Conservation (phyloP, 2,113 vertebrate genomes). For the Neolamprologus ventralis region DNA sequence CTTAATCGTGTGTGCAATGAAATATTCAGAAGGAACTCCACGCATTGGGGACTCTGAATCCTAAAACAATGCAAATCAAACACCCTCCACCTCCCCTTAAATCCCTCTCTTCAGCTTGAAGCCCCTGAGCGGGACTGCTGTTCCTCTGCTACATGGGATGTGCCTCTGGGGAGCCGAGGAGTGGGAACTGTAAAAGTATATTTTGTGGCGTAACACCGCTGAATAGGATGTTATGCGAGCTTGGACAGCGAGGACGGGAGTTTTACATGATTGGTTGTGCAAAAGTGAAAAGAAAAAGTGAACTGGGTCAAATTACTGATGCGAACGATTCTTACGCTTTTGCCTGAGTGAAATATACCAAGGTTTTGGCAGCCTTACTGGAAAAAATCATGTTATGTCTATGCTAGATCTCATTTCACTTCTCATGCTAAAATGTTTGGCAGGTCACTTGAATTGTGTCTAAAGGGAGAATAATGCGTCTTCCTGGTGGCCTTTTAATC, state of each 20-base stretch:
- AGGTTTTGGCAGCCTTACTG: not conserved
- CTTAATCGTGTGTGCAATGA: slow-evolving; percentile 16
- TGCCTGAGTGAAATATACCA: not conserved
- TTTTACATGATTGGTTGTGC: not conserved
- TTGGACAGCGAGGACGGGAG: not conserved
- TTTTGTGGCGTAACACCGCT: not conserved
- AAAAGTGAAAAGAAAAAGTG: not conserved
- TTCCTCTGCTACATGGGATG: not conserved
- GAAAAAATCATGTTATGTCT: not conserved
- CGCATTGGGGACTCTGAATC: slow-evolving; percentile 5
- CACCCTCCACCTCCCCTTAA: not conserved
- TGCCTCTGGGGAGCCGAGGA: slow-evolving; percentile 10
- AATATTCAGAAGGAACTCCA: slow-evolving; percentile 52
- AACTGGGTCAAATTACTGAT: not conserved
- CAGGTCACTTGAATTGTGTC: not conserved
- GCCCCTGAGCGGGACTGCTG: not conserved
- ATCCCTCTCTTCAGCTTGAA: not conserved
- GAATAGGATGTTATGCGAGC: slow-evolving; percentile 21
- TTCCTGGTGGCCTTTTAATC: not conserved
- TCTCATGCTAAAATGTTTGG: not conserved
- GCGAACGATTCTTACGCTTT: not conserved
- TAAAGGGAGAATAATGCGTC: not conserved
- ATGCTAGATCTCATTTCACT: not conserved
- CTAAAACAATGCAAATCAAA: slow-evolving; percentile 42
- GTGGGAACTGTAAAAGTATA: not conserved